Evolutionary conservation across 2,888 invertebrate species (phyloP).

Genomic region (Melangyna quadrimaculata): DNA sequence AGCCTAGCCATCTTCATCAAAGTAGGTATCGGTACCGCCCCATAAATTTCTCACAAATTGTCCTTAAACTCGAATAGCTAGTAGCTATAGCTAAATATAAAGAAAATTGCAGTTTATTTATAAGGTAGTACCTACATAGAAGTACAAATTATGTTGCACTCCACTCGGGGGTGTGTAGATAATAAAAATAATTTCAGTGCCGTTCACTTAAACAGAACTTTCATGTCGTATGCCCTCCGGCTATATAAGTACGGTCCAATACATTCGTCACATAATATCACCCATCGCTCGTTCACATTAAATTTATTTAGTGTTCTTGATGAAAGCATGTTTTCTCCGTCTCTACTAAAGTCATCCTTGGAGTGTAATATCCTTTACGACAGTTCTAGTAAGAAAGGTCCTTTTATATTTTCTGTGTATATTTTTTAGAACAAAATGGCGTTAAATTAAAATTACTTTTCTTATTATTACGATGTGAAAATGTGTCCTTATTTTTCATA

Average conservation of each 20-base stretch:
- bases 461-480: constrained; percentile 49
- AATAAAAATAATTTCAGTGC: constrained; percentile 60
- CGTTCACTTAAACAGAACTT: constrained; percentile 44
- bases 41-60: constrained; percentile 33
- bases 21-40: constrained; percentile 34
- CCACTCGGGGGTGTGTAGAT: constrained; percentile 3
- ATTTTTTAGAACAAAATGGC: constrained; percentile 39
- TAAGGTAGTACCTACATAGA: not conserved
- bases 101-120: not conserved
- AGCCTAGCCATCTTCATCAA: constrained; percentile 20
- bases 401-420: not conserved
- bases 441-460: constrained; percentile 60
- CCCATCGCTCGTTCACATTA: not conserved
- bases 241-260: not conserved
- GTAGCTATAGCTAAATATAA: not conserved
- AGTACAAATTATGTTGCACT: constrained; percentile 46
- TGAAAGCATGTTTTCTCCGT: not conserved
- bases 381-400: constrained; percentile 22
- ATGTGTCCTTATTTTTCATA: constrained; percentile 23
- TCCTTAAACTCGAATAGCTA: constrained; percentile 24
- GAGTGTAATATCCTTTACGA: constrained; percentile 4
- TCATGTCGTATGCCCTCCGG: constrained; percentile 24
- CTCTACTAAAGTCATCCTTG: not conserved
- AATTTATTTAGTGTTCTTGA: not conserved
- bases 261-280: constrained; percentile 32